These are phyloP conservation scores for Apistogramma diplotaenia DNA, from an alignment of 2,113 vertebrate species.

Conservation along the genomic window DNA sequence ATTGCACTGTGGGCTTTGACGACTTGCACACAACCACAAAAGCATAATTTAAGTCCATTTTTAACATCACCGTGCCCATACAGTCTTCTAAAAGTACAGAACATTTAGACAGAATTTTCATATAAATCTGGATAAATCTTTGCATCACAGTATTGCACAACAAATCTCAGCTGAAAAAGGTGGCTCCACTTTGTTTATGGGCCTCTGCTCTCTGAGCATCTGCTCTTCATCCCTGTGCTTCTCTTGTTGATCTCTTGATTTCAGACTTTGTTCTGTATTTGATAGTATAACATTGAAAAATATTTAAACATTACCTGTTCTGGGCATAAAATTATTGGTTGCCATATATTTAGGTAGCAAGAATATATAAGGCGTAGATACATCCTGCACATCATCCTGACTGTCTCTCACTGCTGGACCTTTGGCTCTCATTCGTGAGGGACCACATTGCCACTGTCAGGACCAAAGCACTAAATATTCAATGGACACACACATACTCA, in stretches of 20 bases:
- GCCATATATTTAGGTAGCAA: neutral
- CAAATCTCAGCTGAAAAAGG: neutral
- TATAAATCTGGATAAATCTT: neutral
- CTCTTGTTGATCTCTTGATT: neutral
- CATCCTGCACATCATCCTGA: neutral
- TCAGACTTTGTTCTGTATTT: neutral
- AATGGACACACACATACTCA: slow-evolving; percentile 10
- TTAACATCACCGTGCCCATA: neutral
- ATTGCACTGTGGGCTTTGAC: neutral
- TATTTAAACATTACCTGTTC: neutral
- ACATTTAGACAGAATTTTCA: neutral
- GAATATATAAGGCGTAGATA: neutral
- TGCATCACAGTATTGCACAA: neutral
- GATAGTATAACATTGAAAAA: neutral
- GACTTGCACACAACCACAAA: neutral
- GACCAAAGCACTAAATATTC: slow-evolving; percentile 42
- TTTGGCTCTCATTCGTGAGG: neutral
- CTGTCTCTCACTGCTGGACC: neutral
- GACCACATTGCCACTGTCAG: neutral
- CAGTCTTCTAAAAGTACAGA: neutral
- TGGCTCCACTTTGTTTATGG: neutral
- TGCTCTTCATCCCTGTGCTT: neutral
- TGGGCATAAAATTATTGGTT: neutral
- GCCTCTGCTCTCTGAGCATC: neutral
- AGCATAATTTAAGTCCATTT: slow-evolving; percentile 1